Evolutionary conservation across 2,888 invertebrate genomes (phyloP).

Genomic region (Spilosoma lubricipeda): DNA sequence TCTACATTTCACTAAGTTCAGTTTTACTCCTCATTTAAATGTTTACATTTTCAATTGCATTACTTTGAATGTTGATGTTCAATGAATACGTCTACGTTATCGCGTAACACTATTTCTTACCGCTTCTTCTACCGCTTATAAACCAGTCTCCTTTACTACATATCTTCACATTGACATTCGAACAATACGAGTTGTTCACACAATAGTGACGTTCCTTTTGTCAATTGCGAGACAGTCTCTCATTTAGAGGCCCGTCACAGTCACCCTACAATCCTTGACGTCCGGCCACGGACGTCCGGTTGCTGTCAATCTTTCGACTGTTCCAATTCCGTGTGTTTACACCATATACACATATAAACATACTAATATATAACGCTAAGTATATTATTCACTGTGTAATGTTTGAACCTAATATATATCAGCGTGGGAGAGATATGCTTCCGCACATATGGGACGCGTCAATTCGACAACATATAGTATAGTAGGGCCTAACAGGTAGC

Average conservation of each 20-base stretch:
- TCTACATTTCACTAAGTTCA: too few relatives aligned
- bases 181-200: not conserved
- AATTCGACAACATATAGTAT: not conserved
- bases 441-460: not conserved
- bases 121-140: not conserved
- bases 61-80: not conserved
- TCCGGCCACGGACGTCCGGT: slow-evolving; percentile 60
- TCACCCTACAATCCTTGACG: slow-evolving; percentile 53
- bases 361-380: not conserved
- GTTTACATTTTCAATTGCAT: not conserved
- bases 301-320: slow-evolving; percentile 62
- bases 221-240: slow-evolving; percentile 31
- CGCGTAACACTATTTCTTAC: not conserved
- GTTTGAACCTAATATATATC: not conserved
- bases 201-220: slow-evolving; percentile 11
- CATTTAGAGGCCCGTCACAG: slow-evolving; percentile 32
- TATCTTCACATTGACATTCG: not conserved
- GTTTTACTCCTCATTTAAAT: not conserved
- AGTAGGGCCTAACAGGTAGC: not conserved
- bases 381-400: not conserved
- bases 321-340: slow-evolving; percentile 47
- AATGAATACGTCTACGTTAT: not conserved
- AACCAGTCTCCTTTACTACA: not conserved
- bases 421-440: not conserved
- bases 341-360: slow-evolving; percentile 14